These are phyloP conservation scores for Drosophila azteca DNA, from an alignment of 1,140 invertebrate species.

Conservation along the genomic window DNA sequence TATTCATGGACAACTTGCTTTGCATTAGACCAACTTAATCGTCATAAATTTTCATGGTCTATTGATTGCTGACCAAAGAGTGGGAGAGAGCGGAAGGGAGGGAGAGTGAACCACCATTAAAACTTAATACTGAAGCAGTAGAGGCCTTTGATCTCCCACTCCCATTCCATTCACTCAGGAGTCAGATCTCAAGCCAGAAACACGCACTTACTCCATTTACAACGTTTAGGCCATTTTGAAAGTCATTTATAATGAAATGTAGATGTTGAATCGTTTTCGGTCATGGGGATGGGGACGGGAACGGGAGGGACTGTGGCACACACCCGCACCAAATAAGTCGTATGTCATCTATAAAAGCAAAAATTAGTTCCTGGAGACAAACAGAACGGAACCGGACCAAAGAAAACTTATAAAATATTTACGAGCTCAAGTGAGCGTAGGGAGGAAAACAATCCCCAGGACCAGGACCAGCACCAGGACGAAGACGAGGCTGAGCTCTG, in stretches of 20 bases:
- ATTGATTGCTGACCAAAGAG: conserved; percentile 31
- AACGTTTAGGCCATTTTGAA: conserved; percentile 66
- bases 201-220: conserved; percentile 54
- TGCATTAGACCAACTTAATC: conserved; percentile 22
- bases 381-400: not conserved
- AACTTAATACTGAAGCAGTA: conserved; percentile 24
- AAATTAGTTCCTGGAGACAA: conserved; percentile 63
- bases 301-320: too few relatives aligned
- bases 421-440: conserved; percentile 66
- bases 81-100: too few relatives aligned
- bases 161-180: too few relatives aligned
- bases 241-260: conserved; percentile 81
- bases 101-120: conserved; percentile 12
- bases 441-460: conserved; percentile 42
- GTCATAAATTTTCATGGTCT: conserved; percentile 53
- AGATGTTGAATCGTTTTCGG: conserved; percentile 56
- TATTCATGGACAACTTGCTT: conserved; percentile 40
- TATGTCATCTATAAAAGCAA: conserved; percentile 68
- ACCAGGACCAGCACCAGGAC: too few relatives aligned
- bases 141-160: conserved; percentile 1
- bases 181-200: conserved; percentile 16
- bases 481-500: not conserved
- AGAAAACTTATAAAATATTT: conserved; percentile 77
- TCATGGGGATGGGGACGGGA: too few relatives aligned
- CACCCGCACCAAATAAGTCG: conserved; percentile 39